phyloP scores from a whole-genome alignment of 2,888 invertebrate species.

The Brenthis ino region DNA sequence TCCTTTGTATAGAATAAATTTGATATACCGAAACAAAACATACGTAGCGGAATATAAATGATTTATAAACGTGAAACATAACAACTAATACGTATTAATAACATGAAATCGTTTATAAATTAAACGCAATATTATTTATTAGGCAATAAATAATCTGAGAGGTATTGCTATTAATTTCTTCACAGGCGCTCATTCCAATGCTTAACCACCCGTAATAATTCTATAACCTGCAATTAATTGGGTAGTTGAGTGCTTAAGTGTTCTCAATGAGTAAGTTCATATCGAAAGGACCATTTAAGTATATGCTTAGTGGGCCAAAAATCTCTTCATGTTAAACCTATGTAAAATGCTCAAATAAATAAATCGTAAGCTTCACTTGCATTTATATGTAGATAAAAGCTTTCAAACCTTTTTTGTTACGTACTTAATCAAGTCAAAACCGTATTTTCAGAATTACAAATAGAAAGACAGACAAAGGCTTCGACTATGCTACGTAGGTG shows the following conservation, averaged over 20 bases:
- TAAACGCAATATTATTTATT: slow-evolving; percentile 18
- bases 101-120: slow-evolving; percentile 22
- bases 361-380: too few species aligned
- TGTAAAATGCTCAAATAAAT: neutral
- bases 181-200: slow-evolving; percentile 24
- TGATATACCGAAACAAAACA: too few species aligned
- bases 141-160: slow-evolving; percentile 27
- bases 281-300: neutral
- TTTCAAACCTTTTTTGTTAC: too few species aligned
- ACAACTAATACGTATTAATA: slow-evolving; percentile 12
- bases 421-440: too few species aligned
- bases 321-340: neutral
- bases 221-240: slow-evolving; percentile 37
- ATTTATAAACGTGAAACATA: neutral
- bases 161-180: slow-evolving; percentile 35
- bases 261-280: slow-evolving; percentile 20
- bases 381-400: too few species aligned
- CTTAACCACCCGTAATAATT: slow-evolving; percentile 33
- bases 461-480: neutral
- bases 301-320: slow-evolving; percentile 4
- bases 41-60: too few species aligned
- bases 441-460: neutral
- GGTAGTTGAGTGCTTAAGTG: slow-evolving; percentile 31
- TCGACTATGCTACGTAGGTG: slow-evolving; percentile 7
- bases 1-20: too few species aligned